phyloP scores from a whole-genome alignment of 2,113 vertebrate species.

The Phaethon lepturus region DNA sequence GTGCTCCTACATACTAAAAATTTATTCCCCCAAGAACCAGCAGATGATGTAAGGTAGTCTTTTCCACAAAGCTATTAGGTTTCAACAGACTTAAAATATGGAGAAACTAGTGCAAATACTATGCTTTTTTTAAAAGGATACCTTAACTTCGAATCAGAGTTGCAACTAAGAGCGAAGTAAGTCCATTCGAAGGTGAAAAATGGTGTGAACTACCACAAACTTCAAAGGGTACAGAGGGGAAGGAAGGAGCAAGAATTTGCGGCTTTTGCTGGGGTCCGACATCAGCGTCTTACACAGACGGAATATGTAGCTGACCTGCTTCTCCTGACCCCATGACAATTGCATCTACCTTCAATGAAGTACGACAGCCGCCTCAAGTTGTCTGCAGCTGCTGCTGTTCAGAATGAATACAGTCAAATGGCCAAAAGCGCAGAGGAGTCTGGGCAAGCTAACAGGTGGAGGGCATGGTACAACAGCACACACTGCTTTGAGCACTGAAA shows the following conservation, averaged over 20 bases:
- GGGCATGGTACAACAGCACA: rapidly evolving
- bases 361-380: not conserved
- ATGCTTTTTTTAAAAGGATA: not conserved
- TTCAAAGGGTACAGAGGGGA: not conserved
- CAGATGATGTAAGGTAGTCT: not conserved
- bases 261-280: not conserved
- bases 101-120: not conserved
- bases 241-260: not conserved
- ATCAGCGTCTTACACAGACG: not conserved
- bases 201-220: not conserved
- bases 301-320: not conserved
- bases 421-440: not conserved
- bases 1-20: not conserved
- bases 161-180: not conserved
- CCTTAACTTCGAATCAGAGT: not conserved
- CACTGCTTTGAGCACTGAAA: not conserved
- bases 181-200: not conserved
- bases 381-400: not conserved
- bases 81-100: not conserved
- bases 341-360: not conserved
- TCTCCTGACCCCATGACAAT: not conserved
- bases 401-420: not conserved
- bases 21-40: not conserved
- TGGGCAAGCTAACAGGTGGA: not conserved
- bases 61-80: not conserved